Conservation (phyloP, 2,113 vertebrate genomes). For the Meles meles region DNA sequence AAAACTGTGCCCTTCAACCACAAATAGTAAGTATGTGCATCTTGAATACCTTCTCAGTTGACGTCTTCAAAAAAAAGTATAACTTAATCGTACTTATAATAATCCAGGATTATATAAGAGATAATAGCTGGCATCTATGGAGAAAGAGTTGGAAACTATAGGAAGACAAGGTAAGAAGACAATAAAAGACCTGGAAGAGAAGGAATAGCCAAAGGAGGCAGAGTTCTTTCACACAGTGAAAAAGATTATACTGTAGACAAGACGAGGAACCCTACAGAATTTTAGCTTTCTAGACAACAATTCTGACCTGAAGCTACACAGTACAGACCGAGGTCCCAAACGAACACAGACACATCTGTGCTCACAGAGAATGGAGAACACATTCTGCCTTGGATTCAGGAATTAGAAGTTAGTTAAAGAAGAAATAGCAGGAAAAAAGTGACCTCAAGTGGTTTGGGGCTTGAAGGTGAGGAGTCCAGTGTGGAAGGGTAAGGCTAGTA, state of each 20-base stretch:
- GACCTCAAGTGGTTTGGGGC: background rate
- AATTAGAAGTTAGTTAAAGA: background rate
- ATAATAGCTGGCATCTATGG: background rate
- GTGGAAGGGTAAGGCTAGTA: background rate
- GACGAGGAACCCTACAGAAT: background rate
- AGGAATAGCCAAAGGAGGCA: background rate
- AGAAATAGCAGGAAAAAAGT: background rate
- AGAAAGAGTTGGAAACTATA: background rate
- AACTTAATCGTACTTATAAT: background rate
- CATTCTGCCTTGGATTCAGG: background rate
- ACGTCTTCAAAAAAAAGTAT: background rate
- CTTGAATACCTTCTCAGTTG: background rate
- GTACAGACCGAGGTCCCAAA: background rate
- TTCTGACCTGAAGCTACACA: background rate
- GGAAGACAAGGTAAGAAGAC: background rate
- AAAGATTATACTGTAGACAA: background rate
- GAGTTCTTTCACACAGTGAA: background rate
- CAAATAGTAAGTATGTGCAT: background rate
- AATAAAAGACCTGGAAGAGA: background rate
- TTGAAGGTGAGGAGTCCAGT: background rate
- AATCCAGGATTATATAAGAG: background rate
- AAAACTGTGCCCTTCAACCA: background rate
- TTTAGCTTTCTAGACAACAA: background rate
- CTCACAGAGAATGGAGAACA: background rate
- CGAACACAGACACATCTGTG: background rate